phyloP scores from a whole-genome alignment of 2,797 vertebrate species.

The Cirrhinus mrigala region DNA sequence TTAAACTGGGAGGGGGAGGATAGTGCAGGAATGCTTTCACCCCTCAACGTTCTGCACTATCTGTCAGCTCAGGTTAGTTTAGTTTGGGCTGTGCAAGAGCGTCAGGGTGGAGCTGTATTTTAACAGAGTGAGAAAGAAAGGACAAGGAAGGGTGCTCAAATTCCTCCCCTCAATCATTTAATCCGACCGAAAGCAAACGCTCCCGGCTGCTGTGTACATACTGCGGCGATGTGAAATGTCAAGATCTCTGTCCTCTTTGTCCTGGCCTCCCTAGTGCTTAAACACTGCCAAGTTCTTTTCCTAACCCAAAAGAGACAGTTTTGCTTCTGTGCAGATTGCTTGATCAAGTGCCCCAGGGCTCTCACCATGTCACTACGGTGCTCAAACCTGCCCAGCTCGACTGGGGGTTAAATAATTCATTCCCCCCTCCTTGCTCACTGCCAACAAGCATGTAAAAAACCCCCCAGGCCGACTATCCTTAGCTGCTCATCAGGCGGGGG shows the following conservation, averaged over 20 bases:
- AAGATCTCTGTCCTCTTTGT: constrained; percentile 49
- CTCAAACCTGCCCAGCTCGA: constrained; percentile 60
- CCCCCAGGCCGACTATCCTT: constrained; percentile 52
- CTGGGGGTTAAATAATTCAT: constrained; percentile 64
- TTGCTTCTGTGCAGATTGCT: constrained; percentile 36
- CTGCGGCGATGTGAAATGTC: constrained; percentile 51
- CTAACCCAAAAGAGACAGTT: constrained; percentile 51
- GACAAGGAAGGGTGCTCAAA: constrained; percentile 52
- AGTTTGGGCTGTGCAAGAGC: constrained; percentile 62
- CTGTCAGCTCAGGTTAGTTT: constrained; percentile 79
- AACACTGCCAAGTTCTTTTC: constrained; percentile 48
- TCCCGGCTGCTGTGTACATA: constrained; percentile 51
- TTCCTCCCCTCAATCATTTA: constrained; percentile 61
- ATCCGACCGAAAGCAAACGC: constrained; percentile 59
- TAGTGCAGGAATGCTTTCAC: constrained; percentile 54
- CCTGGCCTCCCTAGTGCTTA: constrained; percentile 44
- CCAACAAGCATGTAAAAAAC: constrained; percentile 56
- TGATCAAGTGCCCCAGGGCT: constrained; percentile 36
- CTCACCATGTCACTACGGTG: constrained; percentile 52
- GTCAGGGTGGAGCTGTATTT: constrained; percentile 59
- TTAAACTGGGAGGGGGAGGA: constrained; percentile 22
- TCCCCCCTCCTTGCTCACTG: constrained; percentile 49
- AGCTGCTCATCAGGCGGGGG: constrained; percentile 45
- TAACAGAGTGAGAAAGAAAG: constrained; percentile 31
- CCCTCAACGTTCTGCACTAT: constrained; percentile 64